Base-by-base conservation (phyloP, 2,888 invertebrate genomes). In the Tanytarsus gracilentus region DNA sequence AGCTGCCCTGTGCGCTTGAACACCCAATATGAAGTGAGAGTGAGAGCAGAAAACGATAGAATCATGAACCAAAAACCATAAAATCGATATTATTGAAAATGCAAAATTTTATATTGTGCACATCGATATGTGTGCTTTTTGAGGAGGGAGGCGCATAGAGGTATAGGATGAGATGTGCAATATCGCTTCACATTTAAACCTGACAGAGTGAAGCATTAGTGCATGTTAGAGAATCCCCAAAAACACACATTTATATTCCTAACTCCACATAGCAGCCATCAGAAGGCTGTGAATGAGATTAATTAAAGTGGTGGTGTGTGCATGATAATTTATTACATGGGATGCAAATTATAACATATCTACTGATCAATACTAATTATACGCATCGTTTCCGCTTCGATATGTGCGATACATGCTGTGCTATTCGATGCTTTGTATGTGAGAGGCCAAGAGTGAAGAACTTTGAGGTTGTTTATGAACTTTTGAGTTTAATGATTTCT, bases 321-420 rank as follows among this genome's bases (percentile, higher is more conserved):
- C 8, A 27, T 16, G 26, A 49, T 49, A 49, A 49, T 49, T 49
- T 49, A 49, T 49, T 49, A 49, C 49, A 49, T 27, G 49, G 49
- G 49, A 49, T 49, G 49, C 49, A 49, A 44, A 49, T 49, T 49
- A 49, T 49, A 49, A 49, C 49, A 49, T 49, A 49, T 49, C 49
- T 49, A 49, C 49, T 25, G 49, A 49, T 49, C 49, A 49, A 49
- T 49, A 49, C 49, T 49, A 49, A 49, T 49, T 49, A 49, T 49
- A 27, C 49, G 49, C 49, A 26, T 49, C 49, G 49, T 27, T 27
- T 49, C 25, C 27, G 25, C 26, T 49, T n/a, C n/a, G n/a, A n/a
- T n/a, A n/a, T n/a, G n/a, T n/a, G n/a, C n/a, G 21, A 49, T 49
- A 25, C 49, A 49, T 44, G 16, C 39, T n/a, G n/a, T n/a, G n/a